A percentile compares a stretch with the other conserved stretches of the same genome.
phyloP scores from a whole-genome alignment of 2,888 invertebrate genomes.

The Fragum fragum region DNA sequence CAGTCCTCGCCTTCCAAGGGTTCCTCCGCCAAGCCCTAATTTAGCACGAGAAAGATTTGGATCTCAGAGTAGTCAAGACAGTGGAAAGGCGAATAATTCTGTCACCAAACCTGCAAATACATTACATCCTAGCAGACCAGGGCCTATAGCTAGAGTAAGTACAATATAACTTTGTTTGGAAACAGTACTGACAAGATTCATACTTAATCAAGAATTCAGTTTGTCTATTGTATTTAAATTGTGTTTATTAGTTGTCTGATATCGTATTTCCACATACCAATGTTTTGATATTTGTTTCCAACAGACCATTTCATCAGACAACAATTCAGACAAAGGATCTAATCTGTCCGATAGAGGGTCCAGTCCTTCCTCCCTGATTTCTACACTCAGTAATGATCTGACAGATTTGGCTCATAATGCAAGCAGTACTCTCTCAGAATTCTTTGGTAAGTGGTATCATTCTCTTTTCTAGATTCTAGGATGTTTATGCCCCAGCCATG shows the following conservation, averaged over 20 bases:
- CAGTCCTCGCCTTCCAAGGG: constrained; percentile 60
- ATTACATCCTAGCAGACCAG: constrained; percentile 47
- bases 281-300: neutral
- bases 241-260: too few species aligned
- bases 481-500: too few species aligned
- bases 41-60: constrained; percentile 49
- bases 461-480: too few species aligned
- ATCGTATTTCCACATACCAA: too few species aligned
- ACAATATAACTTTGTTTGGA: neutral
- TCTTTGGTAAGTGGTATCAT: constrained; percentile 91
- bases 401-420: constrained; percentile 93
- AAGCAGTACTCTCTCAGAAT: constrained; percentile 96
- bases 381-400: constrained; percentile 96
- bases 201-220: too few species aligned
- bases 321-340: constrained; percentile 58
- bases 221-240: too few species aligned
- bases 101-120: constrained; percentile 31
- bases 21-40: constrained; percentile 64
- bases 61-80: constrained; percentile 48
- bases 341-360: constrained; percentile 67
- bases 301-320: constrained; percentile 57
- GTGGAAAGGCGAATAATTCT: constrained; percentile 31
- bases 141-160: constrained; percentile 28
- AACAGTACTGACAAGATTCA: too few species aligned
- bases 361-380: constrained; percentile 91